Base-by-base conservation (phyloP, 2,113 vertebrate species). In the Sula dactylatra region DNA sequence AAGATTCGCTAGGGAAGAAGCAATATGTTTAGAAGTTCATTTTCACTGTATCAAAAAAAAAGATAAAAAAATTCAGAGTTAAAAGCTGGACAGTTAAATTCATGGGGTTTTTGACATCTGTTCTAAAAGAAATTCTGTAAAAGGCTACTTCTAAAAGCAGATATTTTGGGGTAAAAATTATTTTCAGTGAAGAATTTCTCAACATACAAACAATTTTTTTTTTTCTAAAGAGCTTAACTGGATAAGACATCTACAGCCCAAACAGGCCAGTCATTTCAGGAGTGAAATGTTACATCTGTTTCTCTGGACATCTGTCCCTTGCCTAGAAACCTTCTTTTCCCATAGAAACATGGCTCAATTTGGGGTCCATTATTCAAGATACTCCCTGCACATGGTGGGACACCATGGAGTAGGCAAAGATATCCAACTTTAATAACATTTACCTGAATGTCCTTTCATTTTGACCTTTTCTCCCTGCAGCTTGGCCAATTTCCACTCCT, bases 71-170 rank as follows among this genome's bases (percentile, higher is more conserved):
- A 62, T 5, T 21, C 6, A 15, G 29, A 69, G 19, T 66, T 78
- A 55, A 64, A 55, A 87, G 24, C 3, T 29, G 11, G 7, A 16
- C 7, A 45, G 36, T 25, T 73, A n/a, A 76, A 38, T 77, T 32
- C 2, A 32, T 13, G 1, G 2, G 0, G 0, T 86, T 27, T 54
- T 36, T 47, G 1, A 29, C 13, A 70, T 31, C 20, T 47, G 2
- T 45, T 88, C 36, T 67, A 26, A 78, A 89, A 16, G 1, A n/a
- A 70, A 47, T 29, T 58, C 21, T 74, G 7, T 24, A 58, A n/a
- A 78, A 91, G 11, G 6, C 25, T 70, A 8, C 27, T 86, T 74
- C 70, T 34, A 61, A 79, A 47, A 29, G 29, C 64, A 50, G 14
- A 21, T 16, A 16, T 42, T 82, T 79, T 47, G 14, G 12, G 2